A percentile compares a stretch with the other conserved stretches of the same genome.
These are phyloP conservation scores for Colletes collaris DNA, from an alignment of 2,888 invertebrate species.

Conservation along the genomic window DNA sequence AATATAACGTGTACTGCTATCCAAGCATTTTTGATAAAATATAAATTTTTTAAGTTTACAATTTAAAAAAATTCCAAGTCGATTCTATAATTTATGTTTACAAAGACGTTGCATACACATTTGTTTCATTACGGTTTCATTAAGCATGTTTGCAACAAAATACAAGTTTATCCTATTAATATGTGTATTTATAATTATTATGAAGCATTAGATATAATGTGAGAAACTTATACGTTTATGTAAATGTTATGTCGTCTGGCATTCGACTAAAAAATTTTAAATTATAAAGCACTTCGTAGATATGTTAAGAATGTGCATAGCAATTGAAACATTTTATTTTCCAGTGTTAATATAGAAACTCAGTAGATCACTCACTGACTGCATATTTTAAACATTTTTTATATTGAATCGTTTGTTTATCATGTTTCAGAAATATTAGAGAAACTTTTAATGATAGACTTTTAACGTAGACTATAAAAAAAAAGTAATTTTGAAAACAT, in stretches of 20 bases:
- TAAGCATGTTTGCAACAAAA: not conserved
- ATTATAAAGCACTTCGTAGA: not conserved
- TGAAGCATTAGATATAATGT: not conserved
- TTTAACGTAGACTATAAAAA: not conserved
- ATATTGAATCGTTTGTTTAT: not conserved
- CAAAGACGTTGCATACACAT: no score
- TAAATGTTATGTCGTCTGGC: not conserved
- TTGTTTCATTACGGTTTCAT: no score
- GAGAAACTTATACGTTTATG: not conserved
- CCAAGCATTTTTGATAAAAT: not conserved
- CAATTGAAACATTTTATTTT: conserved; percentile 13
- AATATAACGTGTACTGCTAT: conserved; percentile 9
- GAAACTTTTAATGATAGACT: conserved; percentile 46
- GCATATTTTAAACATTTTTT: conserved; percentile 22
- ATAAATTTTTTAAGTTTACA: not conserved
- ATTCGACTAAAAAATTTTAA: conserved; percentile 9
- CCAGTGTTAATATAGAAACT: conserved; percentile 14
- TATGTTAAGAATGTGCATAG: conserved; percentile 4
- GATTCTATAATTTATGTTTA: not conserved
- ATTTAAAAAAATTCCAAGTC: not conserved
- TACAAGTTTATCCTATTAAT: not conserved
- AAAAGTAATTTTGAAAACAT: not conserved
- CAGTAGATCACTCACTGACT: conserved; percentile 3
- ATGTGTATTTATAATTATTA: not conserved
- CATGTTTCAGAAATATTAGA: conserved; percentile 9